Evolutionary conservation across 2,113 vertebrate species (phyloP), one percentile per base, ranked within the genome.

Genomic region (Lagopus leucura): DNA sequence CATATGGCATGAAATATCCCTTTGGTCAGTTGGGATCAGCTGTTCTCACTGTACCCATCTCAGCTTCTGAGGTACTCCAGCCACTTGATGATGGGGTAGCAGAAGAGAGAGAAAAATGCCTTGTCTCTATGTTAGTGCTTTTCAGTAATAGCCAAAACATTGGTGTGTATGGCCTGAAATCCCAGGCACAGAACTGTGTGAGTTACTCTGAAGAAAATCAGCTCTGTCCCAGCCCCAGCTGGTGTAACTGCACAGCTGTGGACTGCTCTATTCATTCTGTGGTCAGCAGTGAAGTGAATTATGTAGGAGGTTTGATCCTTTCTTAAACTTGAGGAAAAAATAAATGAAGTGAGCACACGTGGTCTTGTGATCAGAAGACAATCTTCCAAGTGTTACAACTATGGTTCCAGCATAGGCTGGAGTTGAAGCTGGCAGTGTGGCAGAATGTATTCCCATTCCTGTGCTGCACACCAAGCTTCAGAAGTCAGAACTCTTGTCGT

Each of bases 401-500:
- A 1, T n/a, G 20, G 47, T 58, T 86, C 5, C 48, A n/a, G 52
- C 5, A 8, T 45, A 43, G 66, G 40, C 77, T 78, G 66, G 30
- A 80, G 43, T 48, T 45, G 10, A n/a, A 81, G 43, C 3, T 82
- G 57, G 43, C 16, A 8, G 0, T 24, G 25, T 21, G 71, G 48
- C 61, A 48, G 86, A 22, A 32, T 15, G 10, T 25, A 3, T 43
- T 77, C 42, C 16, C 42, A 1, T 28, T 78, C 32, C 34, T 75
- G 50, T 36, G 57, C 15, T 13, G 43, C n/a, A 43, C 6, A 17
- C 50, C 2, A n/a, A 48, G 2, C 40, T 50, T 19, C 32, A 36
- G 34, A 32, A 8, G n/a, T 25, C 42, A 64, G 4, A 64, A 9
- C 38, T 32, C 0, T 2, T 2, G 8, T 30, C 14, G 11, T 14